Evolutionary conservation across 1,140 invertebrate species (phyloP), one percentile per base, ranked within the genome.

Genomic region (Pinna nobilis): DNA sequence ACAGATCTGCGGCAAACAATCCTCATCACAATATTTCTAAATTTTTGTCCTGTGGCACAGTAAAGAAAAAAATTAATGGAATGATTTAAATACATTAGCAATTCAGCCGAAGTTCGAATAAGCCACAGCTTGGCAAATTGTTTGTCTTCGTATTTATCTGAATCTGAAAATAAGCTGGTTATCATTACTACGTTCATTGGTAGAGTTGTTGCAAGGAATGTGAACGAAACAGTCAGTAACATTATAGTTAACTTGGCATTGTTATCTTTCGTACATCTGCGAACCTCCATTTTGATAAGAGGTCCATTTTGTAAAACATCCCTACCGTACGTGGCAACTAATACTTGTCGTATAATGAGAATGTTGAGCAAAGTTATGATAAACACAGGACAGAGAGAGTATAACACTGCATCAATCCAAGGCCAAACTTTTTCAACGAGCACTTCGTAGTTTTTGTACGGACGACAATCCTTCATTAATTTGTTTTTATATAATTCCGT

Each of bases 61-160:
- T 89, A 89, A 20, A 89, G 75, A 64, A 88, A 87, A 73, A 89
- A 89, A 74, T 89, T 89, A 18, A 86, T 82, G 7, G 87, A 88
- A 74, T 89, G 88, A 75, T 89, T 89, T 1, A 88, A 41, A 78
- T 87, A 89, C 84, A 88, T 88, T 2, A 88, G 77, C 55, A 88
- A 68, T 50, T 86, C 81, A 1, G 82, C 77, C 23, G 85, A 74
- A 0, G 87, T 87, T 23, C 75, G 32, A 0, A 82, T 70, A 20
- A 88, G 69, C 32, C 75, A 57, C 13, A 79, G 64, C 28, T 74
- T 75, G 6, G 76, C 66, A 28, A 70, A 37, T 32, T 64, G 30
- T 18, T 55, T 39, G 20, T 66, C 39, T 20, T 69, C 39, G 30
- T 69, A 35, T n/a, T n/a, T n/a, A 30, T 72, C 32, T 55, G 23